A percentile compares a stretch with the other conserved stretches of the same genome.
phyloP scores from a whole-genome alignment of 2,797 vertebrate species.

The Silurus lanzhouensis region DNA sequence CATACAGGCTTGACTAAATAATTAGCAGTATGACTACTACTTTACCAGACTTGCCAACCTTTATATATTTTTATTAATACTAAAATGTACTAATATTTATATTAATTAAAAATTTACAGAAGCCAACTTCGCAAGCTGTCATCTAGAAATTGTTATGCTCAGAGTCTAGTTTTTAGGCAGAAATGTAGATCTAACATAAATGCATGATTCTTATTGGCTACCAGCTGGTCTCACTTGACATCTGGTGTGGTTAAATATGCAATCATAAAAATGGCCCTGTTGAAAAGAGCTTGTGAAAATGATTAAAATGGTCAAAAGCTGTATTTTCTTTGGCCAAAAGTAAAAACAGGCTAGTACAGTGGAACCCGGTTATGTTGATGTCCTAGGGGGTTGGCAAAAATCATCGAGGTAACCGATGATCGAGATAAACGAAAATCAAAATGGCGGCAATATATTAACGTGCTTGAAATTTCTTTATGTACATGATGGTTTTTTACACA shows the following conservation, averaged over 20 bases:
- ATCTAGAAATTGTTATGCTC: neutral
- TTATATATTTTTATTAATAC: neutral
- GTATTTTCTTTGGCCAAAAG: neutral
- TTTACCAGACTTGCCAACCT: neutral
- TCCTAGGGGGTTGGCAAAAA: too few species aligned
- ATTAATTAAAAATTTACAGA: too few species aligned
- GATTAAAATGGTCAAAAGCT: neutral
- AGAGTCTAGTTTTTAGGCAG: neutral
- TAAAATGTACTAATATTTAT: too few species aligned
- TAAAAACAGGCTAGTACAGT: neutral
- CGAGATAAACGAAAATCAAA: too few species aligned
- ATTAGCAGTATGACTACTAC: neutral
- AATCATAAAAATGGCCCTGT: neutral
- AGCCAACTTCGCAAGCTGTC: neutral
- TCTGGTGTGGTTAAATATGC: neutral
- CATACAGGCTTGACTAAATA: neutral
- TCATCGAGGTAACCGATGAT: too few species aligned
- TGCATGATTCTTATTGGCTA: neutral
- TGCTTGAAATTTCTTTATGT: too few species aligned
- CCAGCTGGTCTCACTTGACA: neutral
- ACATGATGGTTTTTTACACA: too few species aligned
- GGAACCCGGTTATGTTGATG: too few species aligned
- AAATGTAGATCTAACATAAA: neutral
- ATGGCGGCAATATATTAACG: too few species aligned
- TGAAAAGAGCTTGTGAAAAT: neutral